These are phyloP conservation scores for Camponotus vicinus DNA, from an alignment of 1,140 invertebrate species.

Conservation along the genomic window DNA sequence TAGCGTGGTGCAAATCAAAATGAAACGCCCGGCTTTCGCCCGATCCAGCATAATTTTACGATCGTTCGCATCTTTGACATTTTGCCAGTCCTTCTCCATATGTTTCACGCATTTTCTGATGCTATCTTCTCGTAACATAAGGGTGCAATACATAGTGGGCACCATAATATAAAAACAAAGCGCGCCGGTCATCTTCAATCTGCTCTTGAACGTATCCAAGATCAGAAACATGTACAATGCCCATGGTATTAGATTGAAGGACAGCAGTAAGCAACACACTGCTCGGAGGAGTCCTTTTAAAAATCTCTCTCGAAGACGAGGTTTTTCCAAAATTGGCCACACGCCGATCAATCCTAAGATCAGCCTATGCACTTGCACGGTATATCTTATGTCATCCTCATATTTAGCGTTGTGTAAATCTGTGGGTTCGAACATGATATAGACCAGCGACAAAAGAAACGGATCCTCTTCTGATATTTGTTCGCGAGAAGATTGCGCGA, in stretches of 20 bases:
- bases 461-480: not conserved
- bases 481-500: not conserved
- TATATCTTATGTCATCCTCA: constrained; percentile 18
- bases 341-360: constrained; percentile 53
- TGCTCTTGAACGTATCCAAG: constrained; percentile 9
- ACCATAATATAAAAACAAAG: constrained; percentile 29
- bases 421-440: not conserved
- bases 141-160: constrained; percentile 4
- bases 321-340: constrained; percentile 35
- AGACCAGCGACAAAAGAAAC: not conserved
- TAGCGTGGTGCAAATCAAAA: constrained; percentile 39
- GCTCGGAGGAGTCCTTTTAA: not conserved
- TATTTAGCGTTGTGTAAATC: constrained; percentile 10
- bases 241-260: constrained; percentile 52
- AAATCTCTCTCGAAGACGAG: not conserved
- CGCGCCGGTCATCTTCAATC: constrained; percentile 28
- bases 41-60: constrained; percentile 59
- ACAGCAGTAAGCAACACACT: constrained; percentile 24
- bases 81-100: constrained; percentile 62
- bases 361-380: constrained; percentile 29
- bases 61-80: constrained; percentile 9
- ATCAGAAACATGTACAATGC: constrained; percentile 17
- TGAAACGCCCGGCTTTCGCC: constrained; percentile 34
- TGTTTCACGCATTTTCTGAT: constrained; percentile 59
- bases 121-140: constrained; percentile 32